phyloP scores from a whole-genome alignment of 2,113 vertebrate genomes.

The Cebidichthys violaceus region DNA sequence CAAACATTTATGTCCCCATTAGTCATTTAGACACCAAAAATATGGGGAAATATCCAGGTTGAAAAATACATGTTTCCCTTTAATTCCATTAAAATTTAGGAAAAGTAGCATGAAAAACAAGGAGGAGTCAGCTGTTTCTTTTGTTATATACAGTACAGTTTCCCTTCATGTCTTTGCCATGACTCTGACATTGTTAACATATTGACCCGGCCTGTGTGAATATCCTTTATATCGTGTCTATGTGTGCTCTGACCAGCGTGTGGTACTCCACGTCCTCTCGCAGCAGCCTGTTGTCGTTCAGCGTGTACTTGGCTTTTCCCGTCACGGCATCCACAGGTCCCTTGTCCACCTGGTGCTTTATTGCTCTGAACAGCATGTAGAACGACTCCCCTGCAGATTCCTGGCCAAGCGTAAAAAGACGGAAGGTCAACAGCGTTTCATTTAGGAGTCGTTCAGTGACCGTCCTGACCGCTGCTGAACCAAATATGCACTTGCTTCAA shows the following conservation, averaged over 20 bases:
- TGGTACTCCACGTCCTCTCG: constrained; percentile 96
- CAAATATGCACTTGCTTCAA: not conserved
- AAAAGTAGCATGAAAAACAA: not conserved
- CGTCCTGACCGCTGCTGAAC: not conserved
- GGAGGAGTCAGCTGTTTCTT: not conserved
- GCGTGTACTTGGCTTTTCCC: constrained; percentile 97
- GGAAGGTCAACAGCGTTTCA: constrained; percentile 17
- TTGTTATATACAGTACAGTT: not conserved
- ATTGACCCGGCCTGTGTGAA: not conserved
- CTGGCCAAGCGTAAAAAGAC: constrained; percentile 74
- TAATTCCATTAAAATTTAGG: not conserved
- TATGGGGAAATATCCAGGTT: no score
- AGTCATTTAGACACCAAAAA: no score
- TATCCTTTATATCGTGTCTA: no score
- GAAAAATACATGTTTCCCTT: no score
- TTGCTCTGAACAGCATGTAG: constrained; percentile 97
- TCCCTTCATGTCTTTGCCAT: not conserved
- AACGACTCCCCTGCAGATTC: constrained; percentile 96
- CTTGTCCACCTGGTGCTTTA: constrained; percentile 98
- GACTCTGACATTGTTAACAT: not conserved
- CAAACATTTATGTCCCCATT: no score
- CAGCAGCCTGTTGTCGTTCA: constrained; percentile 96
- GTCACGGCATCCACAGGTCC: constrained; percentile 96
- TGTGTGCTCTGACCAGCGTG: constrained; percentile 87
- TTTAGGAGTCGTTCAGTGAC: not conserved